These are phyloP conservation scores for Nephrotoma flavescens DNA, from an alignment of 2,888 invertebrate genomes.

Conservation along the genomic window DNA sequence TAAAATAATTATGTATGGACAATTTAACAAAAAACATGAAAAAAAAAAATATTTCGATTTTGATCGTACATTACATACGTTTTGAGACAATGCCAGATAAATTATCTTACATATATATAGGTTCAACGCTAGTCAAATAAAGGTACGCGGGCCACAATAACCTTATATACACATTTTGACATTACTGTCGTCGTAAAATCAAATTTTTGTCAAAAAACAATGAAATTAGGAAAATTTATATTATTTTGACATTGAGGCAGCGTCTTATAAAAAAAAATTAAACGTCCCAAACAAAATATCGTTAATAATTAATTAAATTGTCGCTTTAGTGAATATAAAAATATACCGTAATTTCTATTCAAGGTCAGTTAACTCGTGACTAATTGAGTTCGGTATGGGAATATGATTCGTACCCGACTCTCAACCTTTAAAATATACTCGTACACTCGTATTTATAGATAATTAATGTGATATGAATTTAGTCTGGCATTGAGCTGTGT, in stretches of 20 bases:
- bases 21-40: too few relatives aligned
- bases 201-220: too few relatives aligned
- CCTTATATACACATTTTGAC: too few relatives aligned
- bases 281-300: not conserved
- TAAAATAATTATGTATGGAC: too few relatives aligned
- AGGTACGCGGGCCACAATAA: too few relatives aligned
- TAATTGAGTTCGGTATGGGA: not conserved
- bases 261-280: not conserved
- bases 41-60: too few relatives aligned
- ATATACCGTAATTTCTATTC: not conserved
- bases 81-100: too few relatives aligned
- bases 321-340: not conserved
- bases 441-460: not conserved
- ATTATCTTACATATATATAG: too few relatives aligned
- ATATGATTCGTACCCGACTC: not conserved
- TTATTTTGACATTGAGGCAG: not conserved
- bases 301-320: not conserved
- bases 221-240: not conserved
- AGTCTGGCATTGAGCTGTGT: not conserved
- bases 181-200: too few relatives aligned
- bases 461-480: not conserved
- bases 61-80: too few relatives aligned
- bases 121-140: too few relatives aligned
- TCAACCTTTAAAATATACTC: not conserved
- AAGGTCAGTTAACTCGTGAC: not conserved